A percentile compares a stretch with the other conserved stretches of the same genome.
These are phyloP conservation scores for Sebastes jordani DNA, from an alignment of 2,797 vertebrate species.

Conservation along the genomic window DNA sequence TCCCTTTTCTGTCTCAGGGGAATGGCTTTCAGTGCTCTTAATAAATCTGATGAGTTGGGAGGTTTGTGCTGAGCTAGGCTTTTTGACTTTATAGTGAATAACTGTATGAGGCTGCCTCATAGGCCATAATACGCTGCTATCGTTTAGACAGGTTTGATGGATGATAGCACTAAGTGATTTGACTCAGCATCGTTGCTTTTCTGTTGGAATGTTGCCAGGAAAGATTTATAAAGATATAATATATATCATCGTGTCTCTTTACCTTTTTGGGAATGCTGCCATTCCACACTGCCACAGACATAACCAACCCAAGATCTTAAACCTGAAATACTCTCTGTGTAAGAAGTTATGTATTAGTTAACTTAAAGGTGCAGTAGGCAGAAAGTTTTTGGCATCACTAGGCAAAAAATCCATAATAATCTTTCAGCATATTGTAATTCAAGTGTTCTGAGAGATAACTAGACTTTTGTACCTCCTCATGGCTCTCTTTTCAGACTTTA, in stretches of 20 bases:
- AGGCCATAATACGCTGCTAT: slow-evolving; percentile 36
- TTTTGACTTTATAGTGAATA: slow-evolving; percentile 52
- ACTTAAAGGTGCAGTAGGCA: not conserved
- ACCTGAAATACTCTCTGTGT: not conserved
- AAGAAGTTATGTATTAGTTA: not conserved
- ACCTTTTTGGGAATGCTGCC: not conserved
- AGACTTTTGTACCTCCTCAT: too few relatives aligned
- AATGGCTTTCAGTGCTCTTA: slow-evolving; percentile 43
- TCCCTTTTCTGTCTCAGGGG: slow-evolving; percentile 45
- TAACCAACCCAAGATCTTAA: not conserved
- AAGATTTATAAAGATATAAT: slow-evolving; percentile 27
- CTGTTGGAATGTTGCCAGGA: slow-evolving; percentile 43
- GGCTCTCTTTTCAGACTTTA: too few relatives aligned
- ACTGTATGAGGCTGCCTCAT: slow-evolving; percentile 34
- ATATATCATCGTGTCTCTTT: slow-evolving; percentile 8
- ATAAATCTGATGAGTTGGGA: slow-evolving; percentile 54
- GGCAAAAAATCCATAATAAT: too few relatives aligned
- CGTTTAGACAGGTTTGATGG: slow-evolving; percentile 50
- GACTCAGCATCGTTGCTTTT: slow-evolving; percentile 68
- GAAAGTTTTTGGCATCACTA: not conserved
- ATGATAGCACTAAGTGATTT: slow-evolving; percentile 66
- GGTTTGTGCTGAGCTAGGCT: slow-evolving; percentile 63
- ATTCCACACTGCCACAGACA: not conserved
- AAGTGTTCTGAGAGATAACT: too few relatives aligned
- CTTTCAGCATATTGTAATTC: too few relatives aligned